Evolutionary conservation across 1,140 invertebrate species (phyloP).

Genomic region (Ruditapes philippinarum): DNA sequence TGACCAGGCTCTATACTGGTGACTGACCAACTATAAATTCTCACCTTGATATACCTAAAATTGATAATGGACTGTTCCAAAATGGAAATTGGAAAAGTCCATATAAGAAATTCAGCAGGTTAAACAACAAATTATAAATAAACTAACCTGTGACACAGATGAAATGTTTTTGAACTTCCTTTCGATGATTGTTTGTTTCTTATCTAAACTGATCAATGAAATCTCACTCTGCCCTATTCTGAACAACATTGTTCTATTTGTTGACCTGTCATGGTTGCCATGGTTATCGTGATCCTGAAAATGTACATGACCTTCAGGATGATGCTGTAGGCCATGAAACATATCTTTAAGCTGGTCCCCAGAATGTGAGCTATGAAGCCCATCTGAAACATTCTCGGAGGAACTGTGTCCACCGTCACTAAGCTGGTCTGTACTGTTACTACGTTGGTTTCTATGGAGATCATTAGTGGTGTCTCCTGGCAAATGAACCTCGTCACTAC

Average conservation of each 20-base stretch:
- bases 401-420: constrained; percentile 55
- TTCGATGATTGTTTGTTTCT: constrained; percentile 95
- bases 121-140: background rate
- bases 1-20: too few relatives aligned
- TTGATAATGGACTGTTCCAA: too few relatives aligned
- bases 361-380: constrained; percentile 16
- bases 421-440: constrained; percentile 40
- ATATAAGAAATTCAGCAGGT: too few relatives aligned
- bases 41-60: too few relatives aligned
- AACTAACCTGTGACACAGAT: constrained; percentile 92
- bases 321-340: constrained; percentile 42
- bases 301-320: constrained; percentile 49
- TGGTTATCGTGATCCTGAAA: background rate
- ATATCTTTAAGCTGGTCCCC: constrained; percentile 42
- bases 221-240: constrained; percentile 95
- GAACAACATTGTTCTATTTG: constrained; percentile 96
- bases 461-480: background rate
- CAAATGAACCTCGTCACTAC: constrained; percentile 74
- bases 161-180: constrained; percentile 95
- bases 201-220: constrained; percentile 96
- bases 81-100: too few relatives aligned
- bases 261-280: constrained; percentile 86
- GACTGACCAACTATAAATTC: too few relatives aligned
- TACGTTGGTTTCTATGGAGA: constrained; percentile 1
- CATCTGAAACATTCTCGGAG: constrained; percentile 44